These are phyloP conservation scores for Chrysocyon brachyurus DNA, from an alignment of 2,797 vertebrate species.

Conservation along the genomic window DNA sequence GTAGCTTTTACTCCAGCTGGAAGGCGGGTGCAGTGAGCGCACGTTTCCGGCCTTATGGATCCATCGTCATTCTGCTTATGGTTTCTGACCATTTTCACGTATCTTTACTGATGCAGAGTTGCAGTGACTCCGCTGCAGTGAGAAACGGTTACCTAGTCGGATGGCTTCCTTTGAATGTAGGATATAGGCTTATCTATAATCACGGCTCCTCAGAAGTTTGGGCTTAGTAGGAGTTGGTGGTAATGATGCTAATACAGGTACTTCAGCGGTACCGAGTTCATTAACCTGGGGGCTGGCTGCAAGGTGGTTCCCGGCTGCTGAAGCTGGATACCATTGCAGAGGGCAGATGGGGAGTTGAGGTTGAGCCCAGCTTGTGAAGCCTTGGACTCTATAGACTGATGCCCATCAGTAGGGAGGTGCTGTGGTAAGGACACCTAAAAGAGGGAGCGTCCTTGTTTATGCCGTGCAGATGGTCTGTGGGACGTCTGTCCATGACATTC, in stretches of 20 bases:
- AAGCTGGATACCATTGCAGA: too few species aligned
- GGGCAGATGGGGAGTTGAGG: background rate
- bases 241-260: fast-evolving
- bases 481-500: too few species aligned
- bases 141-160: background rate
- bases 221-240: background rate
- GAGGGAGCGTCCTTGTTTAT: too few species aligned
- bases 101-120: too few species aligned
- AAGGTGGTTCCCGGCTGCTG: background rate
- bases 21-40: background rate
- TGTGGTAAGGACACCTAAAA: background rate
- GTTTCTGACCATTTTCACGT: background rate
- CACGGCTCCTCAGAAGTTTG: background rate
- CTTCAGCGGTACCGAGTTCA: background rate
- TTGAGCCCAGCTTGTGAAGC: background rate
- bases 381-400: background rate
- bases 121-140: too few species aligned
- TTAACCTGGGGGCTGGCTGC: background rate
- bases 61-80: fast-evolving
- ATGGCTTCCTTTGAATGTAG: background rate
- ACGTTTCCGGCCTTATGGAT: background rate
- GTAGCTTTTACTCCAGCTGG: background rate
- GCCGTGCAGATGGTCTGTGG: fast-evolving
- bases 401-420: background rate
- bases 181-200: too few species aligned